These are phyloP conservation scores for Ivindomyrus marchei DNA, from an alignment of 2,113 vertebrate genomes.

Conservation along the genomic window DNA sequence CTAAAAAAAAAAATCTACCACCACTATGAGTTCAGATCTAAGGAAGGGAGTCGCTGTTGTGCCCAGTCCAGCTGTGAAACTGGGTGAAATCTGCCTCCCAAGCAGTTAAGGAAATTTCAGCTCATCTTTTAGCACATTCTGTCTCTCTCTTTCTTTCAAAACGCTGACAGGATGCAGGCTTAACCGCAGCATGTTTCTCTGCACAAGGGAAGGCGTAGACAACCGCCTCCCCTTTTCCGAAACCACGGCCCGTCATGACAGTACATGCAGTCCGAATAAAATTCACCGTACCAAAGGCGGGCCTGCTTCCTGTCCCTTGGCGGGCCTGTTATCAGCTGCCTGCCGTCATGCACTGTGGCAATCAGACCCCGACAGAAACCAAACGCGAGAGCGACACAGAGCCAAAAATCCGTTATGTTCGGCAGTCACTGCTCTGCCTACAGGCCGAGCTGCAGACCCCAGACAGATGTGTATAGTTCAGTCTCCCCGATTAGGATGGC, in stretches of 20 bases:
- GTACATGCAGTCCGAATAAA: not conserved
- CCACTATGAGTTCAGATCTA: not conserved
- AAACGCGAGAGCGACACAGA: not conserved
- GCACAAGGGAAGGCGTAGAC: not conserved
- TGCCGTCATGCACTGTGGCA: not conserved
- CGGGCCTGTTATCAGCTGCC: not conserved
- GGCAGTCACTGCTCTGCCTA: not conserved
- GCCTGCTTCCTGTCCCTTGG: not conserved
- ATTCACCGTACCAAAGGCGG: not conserved
- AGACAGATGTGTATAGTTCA: not conserved
- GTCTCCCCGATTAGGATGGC: not conserved
- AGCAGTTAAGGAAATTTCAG: not conserved
- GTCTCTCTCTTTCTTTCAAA: not conserved
- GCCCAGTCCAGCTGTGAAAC: not conserved
- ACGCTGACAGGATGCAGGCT: constrained; percentile 12
- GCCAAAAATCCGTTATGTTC: not conserved
- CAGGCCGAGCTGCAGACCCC: not conserved
- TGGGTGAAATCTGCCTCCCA: not conserved
- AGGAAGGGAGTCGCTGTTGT: not conserved
- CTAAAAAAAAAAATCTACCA: not conserved
- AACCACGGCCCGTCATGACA: not conserved
- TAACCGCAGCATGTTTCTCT: not conserved
- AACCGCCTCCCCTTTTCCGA: constrained; percentile 2
- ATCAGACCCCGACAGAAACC: not conserved
- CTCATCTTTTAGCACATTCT: not conserved